phyloP scores from a whole-genome alignment of 2,113 vertebrate species.

The Gopherus evgoodei region DNA sequence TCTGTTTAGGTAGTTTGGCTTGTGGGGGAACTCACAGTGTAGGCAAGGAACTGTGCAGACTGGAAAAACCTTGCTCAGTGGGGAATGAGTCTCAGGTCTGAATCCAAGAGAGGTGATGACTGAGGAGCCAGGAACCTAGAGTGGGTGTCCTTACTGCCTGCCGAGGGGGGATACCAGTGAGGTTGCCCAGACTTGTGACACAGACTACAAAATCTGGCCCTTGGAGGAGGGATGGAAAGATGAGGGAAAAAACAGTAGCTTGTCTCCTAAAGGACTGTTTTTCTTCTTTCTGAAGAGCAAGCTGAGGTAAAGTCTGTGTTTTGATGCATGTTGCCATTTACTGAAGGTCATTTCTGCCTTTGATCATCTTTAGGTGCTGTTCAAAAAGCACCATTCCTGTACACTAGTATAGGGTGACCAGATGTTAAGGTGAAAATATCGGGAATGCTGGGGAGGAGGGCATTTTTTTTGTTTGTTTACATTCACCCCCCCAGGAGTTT shows the following conservation, averaged over 20 bases:
- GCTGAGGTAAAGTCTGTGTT: not conserved
- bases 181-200: not conserved
- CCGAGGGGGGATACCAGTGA: not conserved
- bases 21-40: not conserved
- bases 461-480: too few relatives aligned
- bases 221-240: not conserved
- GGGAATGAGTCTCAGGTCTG: not conserved
- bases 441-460: too few relatives aligned
- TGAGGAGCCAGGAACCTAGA: not conserved
- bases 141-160: not conserved
- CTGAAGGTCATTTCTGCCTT: not conserved
- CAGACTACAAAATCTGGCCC: not conserved
- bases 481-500: too few relatives aligned
- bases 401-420: not conserved
- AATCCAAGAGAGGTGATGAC: not conserved
- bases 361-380: not conserved
- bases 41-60: not conserved
- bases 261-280: not conserved
- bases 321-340: not conserved
- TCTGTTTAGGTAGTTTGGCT: not conserved
- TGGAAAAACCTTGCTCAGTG: not conserved
- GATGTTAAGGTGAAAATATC: too few relatives aligned
- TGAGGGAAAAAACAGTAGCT: not conserved
- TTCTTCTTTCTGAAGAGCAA: not conserved
- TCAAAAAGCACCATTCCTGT: not conserved